Evolutionary conservation across 2,888 invertebrate species (phyloP).

Genomic region (Pyrrhosoma nymphula): DNA sequence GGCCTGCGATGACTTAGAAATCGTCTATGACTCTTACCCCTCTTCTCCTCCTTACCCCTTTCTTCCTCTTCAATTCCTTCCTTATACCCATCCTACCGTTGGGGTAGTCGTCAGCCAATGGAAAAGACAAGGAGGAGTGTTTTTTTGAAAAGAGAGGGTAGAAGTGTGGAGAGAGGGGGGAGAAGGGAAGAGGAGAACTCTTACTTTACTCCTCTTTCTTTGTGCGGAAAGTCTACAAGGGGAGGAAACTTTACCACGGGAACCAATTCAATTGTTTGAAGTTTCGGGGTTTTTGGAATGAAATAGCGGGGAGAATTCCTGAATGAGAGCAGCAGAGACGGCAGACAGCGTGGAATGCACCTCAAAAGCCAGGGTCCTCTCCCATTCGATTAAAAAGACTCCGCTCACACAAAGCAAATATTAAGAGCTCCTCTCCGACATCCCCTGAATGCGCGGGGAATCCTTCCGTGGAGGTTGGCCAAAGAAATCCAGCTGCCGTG

Average conservation of each 20-base stretch:
- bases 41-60: neutral
- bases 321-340: slow-evolving; percentile 3
- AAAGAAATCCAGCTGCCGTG: neutral
- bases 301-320: neutral
- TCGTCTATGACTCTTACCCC: neutral
- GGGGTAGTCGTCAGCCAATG: neutral
- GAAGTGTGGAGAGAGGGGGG: neutral
- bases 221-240: slow-evolving; percentile 44
- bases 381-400: slow-evolving; percentile 35
- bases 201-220: slow-evolving; percentile 27
- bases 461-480: neutral
- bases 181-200: slow-evolving; percentile 2
- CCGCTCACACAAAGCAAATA: slow-evolving; percentile 58
- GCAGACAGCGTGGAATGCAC: slow-evolving; percentile 9
- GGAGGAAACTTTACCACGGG: slow-evolving; percentile 40
- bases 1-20: neutral
- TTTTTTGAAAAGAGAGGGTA: neutral
- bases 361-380: neutral
- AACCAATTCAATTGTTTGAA: slow-evolving; percentile 42
- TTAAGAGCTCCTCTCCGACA: neutral
- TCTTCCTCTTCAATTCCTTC: neutral
- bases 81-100: neutral
- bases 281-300: slow-evolving; percentile 6
- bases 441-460: neutral
- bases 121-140: neutral